A percentile compares a stretch with the other conserved stretches of the same genome.
Evolutionary conservation across 2,113 vertebrate genomes (phyloP).

Genomic region (Chunga burmeisteri): DNA sequence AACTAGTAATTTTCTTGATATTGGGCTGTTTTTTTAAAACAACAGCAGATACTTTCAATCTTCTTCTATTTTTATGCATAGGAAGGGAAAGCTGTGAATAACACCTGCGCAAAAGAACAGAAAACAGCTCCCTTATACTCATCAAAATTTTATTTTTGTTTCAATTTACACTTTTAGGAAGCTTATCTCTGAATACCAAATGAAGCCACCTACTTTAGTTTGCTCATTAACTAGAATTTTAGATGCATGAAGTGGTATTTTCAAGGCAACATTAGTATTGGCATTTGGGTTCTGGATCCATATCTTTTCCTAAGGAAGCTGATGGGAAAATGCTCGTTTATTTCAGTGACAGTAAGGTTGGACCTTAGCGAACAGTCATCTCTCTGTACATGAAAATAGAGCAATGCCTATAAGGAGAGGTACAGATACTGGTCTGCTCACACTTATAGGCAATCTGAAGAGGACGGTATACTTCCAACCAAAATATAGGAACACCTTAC

Average conservation of each 20-base stretch:
- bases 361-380: neutral
- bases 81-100: neutral
- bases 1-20: neutral
- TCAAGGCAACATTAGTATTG: neutral
- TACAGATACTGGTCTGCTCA: neutral
- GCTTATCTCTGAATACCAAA: slow-evolving; percentile 30
- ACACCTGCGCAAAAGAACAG: neutral
- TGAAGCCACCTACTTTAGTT: slow-evolving; percentile 18
- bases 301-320: neutral
- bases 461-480: neutral
- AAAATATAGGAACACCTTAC: neutral
- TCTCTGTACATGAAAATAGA: neutral
- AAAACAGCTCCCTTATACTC: neutral
- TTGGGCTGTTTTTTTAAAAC: neutral
- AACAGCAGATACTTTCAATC: neutral
- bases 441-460: neutral
- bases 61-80: neutral
- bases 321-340: slow-evolving; percentile 5
- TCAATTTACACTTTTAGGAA: slow-evolving; percentile 14
- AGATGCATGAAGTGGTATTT: neutral
- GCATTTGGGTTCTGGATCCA: neutral
- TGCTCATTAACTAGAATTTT: slow-evolving; percentile 25
- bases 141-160: slow-evolving; percentile 11
- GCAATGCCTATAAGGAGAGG: neutral
- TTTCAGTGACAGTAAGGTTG: neutral